Base-by-base conservation (phyloP, 2,888 invertebrate species). In the Dusona sp. region DNA sequence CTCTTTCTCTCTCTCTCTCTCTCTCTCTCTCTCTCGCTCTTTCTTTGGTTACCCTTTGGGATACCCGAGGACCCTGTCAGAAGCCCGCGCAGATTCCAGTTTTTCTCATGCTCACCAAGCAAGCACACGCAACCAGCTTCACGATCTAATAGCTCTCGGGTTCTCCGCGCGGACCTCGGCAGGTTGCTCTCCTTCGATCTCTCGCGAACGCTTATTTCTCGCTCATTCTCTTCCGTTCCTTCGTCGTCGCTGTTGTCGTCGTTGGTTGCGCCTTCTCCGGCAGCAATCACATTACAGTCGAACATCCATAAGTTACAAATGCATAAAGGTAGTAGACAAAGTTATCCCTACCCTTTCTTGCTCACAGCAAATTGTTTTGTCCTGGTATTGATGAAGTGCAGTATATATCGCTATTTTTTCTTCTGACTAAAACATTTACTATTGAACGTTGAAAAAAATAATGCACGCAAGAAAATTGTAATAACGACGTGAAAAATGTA, bases 31-130 rank as follows among this genome's bases (percentile, higher is more conserved):
- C 36, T 75, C 45, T 61, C 22, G 29, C 86, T 78, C 65, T 72
- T 75, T 45, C 38, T 42, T 67, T 42, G 67, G 74, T 77, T 82
- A 82, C 75, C 85, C 88, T 88, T 89, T 85, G 89, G 90, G 90
- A 90, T 88, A 90, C 88, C 87, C 90, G 87, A 86, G 90, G 86
- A 67, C 75, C 84, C 90, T 91, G 91, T 91, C 92, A 89, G 90
- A 90, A 92, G 89, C 84, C 90, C 89, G 90, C 89, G 90, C 89
- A 89, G 92, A 91, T 92, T 93, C 93, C 91, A 93, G 93, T 93
- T 93, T 93, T 93, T 93, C 92, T 92, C 85, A 88, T 82, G 87
- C 87, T 88, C 88, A 88, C 78, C 78, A 54, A 74, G 36, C 81
- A 57, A 74, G 65, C 80, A 86, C 90, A 88, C 89, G 89, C 90